Conservation (phyloP, 1,140 invertebrate genomes). For the Neodiprion lecontei region DNA sequence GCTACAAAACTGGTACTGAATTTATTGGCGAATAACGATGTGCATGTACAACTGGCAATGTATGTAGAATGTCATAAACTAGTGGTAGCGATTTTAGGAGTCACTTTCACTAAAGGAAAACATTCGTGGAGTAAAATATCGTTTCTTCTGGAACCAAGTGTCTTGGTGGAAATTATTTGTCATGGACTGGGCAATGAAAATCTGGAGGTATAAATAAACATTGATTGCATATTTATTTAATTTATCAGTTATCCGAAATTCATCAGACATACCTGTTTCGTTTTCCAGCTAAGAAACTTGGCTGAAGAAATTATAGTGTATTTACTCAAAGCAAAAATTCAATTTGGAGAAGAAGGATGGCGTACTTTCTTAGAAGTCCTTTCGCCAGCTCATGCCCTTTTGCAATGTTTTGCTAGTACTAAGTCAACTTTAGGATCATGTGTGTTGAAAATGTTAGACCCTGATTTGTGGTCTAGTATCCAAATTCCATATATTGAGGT, state of each 20-base stretch:
- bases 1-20: slow-evolving; percentile 44
- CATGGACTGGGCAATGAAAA: slow-evolving; percentile 64
- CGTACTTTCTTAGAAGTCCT: slow-evolving; percentile 63
- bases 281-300: slow-evolving; percentile 61
- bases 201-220: slow-evolving; percentile 40
- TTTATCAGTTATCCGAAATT: slow-evolving; percentile 8
- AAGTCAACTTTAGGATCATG: slow-evolving; percentile 61
- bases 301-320: slow-evolving; percentile 68
- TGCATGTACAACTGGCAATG: slow-evolving; percentile 48
- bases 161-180: slow-evolving; percentile 70
- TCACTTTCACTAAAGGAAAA: slow-evolving; percentile 49
- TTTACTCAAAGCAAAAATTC: slow-evolving; percentile 67
- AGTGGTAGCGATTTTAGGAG: slow-evolving; percentile 52
- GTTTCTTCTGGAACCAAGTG: slow-evolving; percentile 63
- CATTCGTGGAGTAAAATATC: slow-evolving; percentile 51
- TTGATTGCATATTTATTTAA: not conserved
- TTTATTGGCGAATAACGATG: slow-evolving; percentile 47
- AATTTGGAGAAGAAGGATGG: slow-evolving; percentile 68
- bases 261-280: not conserved
- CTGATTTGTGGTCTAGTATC: slow-evolving; percentile 65
- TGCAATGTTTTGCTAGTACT: slow-evolving; percentile 57
- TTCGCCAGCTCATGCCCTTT: slow-evolving; percentile 64
- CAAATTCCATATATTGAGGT: slow-evolving; percentile 63
- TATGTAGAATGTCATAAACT: slow-evolving; percentile 56
- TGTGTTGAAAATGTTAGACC: slow-evolving; percentile 68